Conservation (phyloP, 2,113 vertebrate genomes). For the Parus major region DNA sequence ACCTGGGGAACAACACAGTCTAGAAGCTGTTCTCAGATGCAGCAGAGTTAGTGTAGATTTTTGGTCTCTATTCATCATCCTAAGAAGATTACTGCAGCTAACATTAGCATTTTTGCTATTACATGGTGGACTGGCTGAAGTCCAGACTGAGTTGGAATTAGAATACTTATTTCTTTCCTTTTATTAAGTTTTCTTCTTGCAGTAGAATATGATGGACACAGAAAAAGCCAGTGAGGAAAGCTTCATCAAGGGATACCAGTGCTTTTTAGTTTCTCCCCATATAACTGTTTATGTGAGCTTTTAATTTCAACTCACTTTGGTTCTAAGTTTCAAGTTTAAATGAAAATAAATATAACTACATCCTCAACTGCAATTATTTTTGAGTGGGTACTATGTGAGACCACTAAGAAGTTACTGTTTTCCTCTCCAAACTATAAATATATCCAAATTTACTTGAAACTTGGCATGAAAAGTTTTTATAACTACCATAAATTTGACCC, state of each 20-base stretch:
- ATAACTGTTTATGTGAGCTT: not conserved
- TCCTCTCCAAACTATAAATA: not conserved
- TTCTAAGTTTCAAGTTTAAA: not conserved
- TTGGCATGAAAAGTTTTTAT: not conserved
- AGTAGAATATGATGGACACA: not conserved
- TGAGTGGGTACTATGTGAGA: not conserved
- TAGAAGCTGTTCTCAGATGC: not conserved
- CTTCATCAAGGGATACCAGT: not conserved
- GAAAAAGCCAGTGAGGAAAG: not conserved
- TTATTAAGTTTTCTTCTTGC: not conserved
- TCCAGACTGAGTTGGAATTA: not conserved
- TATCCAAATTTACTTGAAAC: not conserved
- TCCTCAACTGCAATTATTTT: not conserved
- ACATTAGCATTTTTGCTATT: not conserved
- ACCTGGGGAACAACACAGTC: not conserved
- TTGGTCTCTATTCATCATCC: not conserved
- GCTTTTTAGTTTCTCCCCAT: not conserved
- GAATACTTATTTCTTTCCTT: not conserved
- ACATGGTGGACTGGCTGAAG: not conserved
- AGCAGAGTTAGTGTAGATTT: not conserved
- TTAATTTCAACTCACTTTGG: not conserved
- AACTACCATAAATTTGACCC: not conserved
- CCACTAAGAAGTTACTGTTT: not conserved
- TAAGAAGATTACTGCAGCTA: slow-evolving; percentile 12
- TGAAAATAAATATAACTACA: not conserved